phyloP scores from a whole-genome alignment of 2,797 vertebrate species.

The Anomalospiza imberbis region DNA sequence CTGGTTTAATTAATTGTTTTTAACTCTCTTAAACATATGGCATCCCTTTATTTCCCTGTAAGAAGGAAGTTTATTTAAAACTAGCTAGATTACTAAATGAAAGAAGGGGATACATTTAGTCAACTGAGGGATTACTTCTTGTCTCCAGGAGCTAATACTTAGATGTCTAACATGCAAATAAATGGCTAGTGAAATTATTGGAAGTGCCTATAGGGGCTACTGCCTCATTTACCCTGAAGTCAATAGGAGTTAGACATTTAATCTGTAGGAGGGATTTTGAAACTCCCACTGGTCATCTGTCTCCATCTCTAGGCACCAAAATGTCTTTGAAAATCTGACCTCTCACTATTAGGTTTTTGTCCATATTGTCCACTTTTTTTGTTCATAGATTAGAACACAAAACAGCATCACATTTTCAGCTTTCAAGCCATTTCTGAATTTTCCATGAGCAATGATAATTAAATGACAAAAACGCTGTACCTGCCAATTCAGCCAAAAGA shows the following conservation, averaged over 20 bases:
- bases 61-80: neutral
- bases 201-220: neutral
- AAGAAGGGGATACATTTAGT: neutral
- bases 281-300: neutral
- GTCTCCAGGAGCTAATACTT: neutral
- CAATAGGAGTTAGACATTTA: conserved; percentile 1
- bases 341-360: neutral
- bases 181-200: neutral
- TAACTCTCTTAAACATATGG: neutral
- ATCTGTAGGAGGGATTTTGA: conserved; percentile 14
- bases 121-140: neutral
- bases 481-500: neutral
- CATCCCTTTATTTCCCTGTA: neutral
- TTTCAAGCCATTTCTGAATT: neutral
- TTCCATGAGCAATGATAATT: neutral
- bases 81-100: neutral
- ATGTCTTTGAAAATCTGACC: neutral
- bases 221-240: conserved; percentile 16
- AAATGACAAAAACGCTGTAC: neutral
- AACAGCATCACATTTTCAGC: neutral
- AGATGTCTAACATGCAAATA: neutral
- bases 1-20: neutral
- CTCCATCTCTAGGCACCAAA: neutral
- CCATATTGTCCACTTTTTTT: neutral
- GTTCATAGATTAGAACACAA: neutral